Evolutionary conservation across 2,888 invertebrate genomes (phyloP), one percentile per base, ranked within the genome.

Genomic region (Prosopocoilus inquinatus): DNA sequence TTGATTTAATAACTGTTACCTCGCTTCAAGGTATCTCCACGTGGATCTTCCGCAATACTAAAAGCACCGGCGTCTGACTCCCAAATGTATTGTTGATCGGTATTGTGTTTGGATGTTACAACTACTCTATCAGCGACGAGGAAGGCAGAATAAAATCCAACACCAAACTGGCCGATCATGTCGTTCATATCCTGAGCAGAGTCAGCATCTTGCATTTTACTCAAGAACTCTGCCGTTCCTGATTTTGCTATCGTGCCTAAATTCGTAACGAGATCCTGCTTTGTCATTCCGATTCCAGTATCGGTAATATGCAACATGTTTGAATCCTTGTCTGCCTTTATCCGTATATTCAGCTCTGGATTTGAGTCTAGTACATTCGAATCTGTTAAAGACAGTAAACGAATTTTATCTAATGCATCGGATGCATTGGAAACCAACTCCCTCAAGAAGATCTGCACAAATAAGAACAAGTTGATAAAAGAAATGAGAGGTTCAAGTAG

Each of bases 131-230:
- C 96, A 28, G 98, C 96, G 55, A 99, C 97, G 75, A 80, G 83
- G 82, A 99, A 99, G 2, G 96, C 90, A 0, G 98, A 98, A 80
- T 99, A 99, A 81, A 99, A 99, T 57, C 99, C 99, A 64, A 99
- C 99, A 74, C 99, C 99, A 80, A 99, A 99, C 79, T 97, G 96
- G 3, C 99, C 99, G 79, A 99, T 99, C 88, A 99, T 91, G 79
- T 99, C 98, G 75, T 90, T 94, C 80, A 92, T 85, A 74, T 96
- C 94, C 71, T 87, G 85, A 36, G 83, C 76, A 36, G 83, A 78
- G 28, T 79, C 79, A 0, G 77, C 72, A 60, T 90, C 89, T 74
- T 91, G 91, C 85, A 96, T 89, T 79, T 94, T 95, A 52, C 89
- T 86, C 62, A 97, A 82, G 80, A 97, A 97, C 78, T 97, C 96